Percentiles rank a stretch among this genome's conserved stretches.
phyloP scores from a whole-genome alignment of 2,888 invertebrate species.

The Parnassius glacialis region DNA sequence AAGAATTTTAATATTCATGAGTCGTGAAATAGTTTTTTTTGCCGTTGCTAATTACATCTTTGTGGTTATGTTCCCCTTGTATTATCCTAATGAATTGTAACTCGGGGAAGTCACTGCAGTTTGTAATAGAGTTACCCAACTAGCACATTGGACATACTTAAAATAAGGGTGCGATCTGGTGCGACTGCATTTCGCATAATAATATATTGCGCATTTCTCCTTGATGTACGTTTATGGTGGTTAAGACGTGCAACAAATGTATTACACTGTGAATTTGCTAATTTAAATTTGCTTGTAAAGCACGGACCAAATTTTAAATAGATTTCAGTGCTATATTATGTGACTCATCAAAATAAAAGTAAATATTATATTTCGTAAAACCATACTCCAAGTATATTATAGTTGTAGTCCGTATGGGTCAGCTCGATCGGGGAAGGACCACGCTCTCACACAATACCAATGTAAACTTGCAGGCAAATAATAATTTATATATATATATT shows the following conservation, averaged over 20 bases:
- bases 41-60: conserved; percentile 49
- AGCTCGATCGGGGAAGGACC: too few relatives aligned
- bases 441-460: too few relatives aligned
- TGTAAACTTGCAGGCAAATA: too few relatives aligned
- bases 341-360: too few relatives aligned
- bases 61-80: conserved; percentile 37
- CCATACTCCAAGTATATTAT: too few relatives aligned
- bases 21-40: conserved; percentile 57
- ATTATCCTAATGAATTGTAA: conserved; percentile 15
- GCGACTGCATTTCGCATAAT: conserved; percentile 43
- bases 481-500: too few relatives aligned
- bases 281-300: neutral
- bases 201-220: conserved; percentile 48
- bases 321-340: too few relatives aligned
- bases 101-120: too few relatives aligned
- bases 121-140: too few relatives aligned
- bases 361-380: too few relatives aligned
- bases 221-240: conserved; percentile 45
- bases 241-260: conserved; percentile 39
- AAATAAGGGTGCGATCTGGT: conserved; percentile 25
- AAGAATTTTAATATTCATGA: conserved; percentile 68
- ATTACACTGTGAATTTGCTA: neutral
- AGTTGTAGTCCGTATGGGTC: too few relatives aligned
- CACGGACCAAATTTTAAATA: neutral
- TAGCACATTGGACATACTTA: conserved; percentile 15